Conservation (phyloP, 2,888 invertebrate genomes). For the Blastobasis lacticolella region DNA sequence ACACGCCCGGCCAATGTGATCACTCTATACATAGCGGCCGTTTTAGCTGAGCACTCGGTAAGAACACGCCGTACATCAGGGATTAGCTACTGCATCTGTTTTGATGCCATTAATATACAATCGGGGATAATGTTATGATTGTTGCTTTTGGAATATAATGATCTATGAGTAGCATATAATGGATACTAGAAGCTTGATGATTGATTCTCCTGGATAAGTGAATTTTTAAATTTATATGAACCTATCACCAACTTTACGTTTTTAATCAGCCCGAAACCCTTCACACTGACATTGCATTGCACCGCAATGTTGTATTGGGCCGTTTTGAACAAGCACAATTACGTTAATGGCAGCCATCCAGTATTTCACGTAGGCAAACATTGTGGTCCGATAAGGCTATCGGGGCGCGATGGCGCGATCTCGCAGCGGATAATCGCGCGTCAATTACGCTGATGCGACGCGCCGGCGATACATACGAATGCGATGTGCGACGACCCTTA, state of each 20-base stretch:
- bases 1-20: conserved; percentile 67
- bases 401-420: conserved; percentile 53
- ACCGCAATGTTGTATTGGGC: no score
- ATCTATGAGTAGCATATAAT: no score
- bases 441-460: conserved; percentile 61
- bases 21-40: conserved; percentile 61
- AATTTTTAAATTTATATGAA: no score
- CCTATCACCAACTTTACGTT: no score
- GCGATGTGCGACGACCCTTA: conserved; percentile 57
- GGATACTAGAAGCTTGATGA: no score
- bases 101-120: conserved; percentile 20
- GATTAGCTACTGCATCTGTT: conserved; percentile 28
- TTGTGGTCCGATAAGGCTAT: conserved; percentile 63
- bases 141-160: conserved; percentile 9
- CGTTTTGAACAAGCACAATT: conserved; percentile 36
- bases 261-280: no score
- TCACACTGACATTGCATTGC: no score
- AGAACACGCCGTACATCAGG: conserved; percentile 28
- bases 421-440: conserved; percentile 67
- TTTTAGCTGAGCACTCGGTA: conserved; percentile 37
- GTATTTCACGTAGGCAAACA: conserved; percentile 52
- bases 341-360: conserved; percentile 56
- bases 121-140: conserved; percentile 8
- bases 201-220: no score
- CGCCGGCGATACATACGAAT: conserved; percentile 60